phyloP scores from a whole-genome alignment of 2,113 vertebrate genomes.

The Neodontobutis hainanensis region DNA sequence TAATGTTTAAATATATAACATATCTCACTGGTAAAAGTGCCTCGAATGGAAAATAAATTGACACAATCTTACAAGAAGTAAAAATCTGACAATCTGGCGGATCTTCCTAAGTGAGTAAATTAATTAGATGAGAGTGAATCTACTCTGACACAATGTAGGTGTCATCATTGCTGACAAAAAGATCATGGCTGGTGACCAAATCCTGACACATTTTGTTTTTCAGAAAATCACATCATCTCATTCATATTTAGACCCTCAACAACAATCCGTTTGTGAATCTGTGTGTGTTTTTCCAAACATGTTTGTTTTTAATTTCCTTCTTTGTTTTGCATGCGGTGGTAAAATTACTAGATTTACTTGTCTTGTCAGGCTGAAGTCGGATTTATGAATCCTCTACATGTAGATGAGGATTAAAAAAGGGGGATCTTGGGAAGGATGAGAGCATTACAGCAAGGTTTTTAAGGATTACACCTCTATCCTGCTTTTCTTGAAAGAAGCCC shows the following conservation, averaged over 20 bases:
- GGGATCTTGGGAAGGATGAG: conserved; percentile 74
- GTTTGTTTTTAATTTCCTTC: conserved; percentile 10
- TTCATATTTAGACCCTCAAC: not conserved
- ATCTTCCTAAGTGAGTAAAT: conserved; percentile 38
- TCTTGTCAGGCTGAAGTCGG: conserved; percentile 62
- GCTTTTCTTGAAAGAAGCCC: conserved; percentile 77
- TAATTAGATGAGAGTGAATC: conserved; percentile 42
- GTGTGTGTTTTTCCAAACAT: conserved; percentile 17
- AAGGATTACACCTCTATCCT: conserved; percentile 77
- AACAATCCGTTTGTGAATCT: not conserved
- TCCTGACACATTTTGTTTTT: conserved; percentile 16
- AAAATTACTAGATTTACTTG: conserved; percentile 67
- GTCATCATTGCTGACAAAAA: conserved; percentile 13
- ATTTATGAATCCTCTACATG: conserved; percentile 76
- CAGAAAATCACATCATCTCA: not conserved
- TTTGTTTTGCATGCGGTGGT: conserved; percentile 16
- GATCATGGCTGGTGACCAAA: conserved; percentile 23
- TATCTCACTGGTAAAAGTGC: too few species aligned
- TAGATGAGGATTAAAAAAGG: conserved; percentile 74
- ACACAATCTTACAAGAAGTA: conserved; percentile 1
- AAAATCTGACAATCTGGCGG: conserved; percentile 24
- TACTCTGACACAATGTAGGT: conserved; percentile 15
- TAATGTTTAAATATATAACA: too few species aligned
- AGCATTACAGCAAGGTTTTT: conserved; percentile 77
- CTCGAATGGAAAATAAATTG: too few species aligned